Conservation (phyloP, 2,797 vertebrate species). For the Sebastes iracundus region DNA sequence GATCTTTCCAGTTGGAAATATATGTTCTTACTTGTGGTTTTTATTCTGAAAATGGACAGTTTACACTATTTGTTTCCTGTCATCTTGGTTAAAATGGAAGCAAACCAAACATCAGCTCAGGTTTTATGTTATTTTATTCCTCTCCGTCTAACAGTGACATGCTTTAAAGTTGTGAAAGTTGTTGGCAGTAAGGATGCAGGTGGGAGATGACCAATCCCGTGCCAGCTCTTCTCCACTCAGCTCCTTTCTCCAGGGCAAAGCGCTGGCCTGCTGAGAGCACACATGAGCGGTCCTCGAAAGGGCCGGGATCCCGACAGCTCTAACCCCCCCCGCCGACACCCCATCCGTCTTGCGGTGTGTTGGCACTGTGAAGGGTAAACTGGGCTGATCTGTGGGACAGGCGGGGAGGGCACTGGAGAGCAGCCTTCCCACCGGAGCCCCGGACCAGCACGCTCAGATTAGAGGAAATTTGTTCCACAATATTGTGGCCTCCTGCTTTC, state of each 20-base stretch:
- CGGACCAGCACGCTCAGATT: slow-evolving; percentile 87
- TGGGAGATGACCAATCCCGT: slow-evolving; percentile 53
- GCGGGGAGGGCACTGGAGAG: slow-evolving; percentile 75
- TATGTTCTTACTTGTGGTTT: neutral
- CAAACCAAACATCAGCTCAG: neutral
- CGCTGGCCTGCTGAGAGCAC: slow-evolving; percentile 78
- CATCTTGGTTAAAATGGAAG: neutral
- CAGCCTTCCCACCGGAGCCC: slow-evolving; percentile 80
- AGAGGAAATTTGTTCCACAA: slow-evolving; percentile 90
- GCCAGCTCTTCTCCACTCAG: slow-evolving; percentile 73
- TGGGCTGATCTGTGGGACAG: slow-evolving; percentile 71
- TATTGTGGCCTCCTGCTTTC: slow-evolving; percentile 89
- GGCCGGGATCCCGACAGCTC: slow-evolving; percentile 69
- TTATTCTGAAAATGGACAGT: slow-evolving; percentile 9
- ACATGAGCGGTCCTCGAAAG: slow-evolving; percentile 72
- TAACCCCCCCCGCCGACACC: slow-evolving; percentile 63
- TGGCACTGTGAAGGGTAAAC: slow-evolving; percentile 80
- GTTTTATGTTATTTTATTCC: neutral
- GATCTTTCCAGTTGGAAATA: slow-evolving; percentile 21
- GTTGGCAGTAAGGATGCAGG: slow-evolving; percentile 49
- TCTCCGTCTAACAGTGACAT: neutral
- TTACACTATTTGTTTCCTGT: neutral
- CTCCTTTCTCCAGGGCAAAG: slow-evolving; percentile 72
- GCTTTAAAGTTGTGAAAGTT: slow-evolving; percentile 55
- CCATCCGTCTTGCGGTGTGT: slow-evolving; percentile 76